Conservation (phyloP, 2,797 vertebrate genomes). For the Ateles fusciceps region DNA sequence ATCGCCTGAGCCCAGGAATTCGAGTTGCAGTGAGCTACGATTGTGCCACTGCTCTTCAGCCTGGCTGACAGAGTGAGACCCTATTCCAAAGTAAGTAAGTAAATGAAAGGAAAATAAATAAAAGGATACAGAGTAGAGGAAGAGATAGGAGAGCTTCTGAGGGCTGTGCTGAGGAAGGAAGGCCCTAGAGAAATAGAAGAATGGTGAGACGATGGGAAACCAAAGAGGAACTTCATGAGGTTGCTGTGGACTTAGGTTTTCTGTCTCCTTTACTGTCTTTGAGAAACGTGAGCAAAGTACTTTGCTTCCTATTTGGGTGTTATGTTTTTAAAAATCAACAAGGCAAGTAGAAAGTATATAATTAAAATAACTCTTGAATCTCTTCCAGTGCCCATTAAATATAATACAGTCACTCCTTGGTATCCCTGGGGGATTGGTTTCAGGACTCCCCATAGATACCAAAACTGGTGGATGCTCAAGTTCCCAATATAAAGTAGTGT, state of each 20-base stretch:
- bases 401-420: background rate
- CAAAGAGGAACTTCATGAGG: no score
- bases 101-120: no score
- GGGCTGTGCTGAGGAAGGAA: background rate
- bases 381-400: background rate
- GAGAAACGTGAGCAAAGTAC: background rate
- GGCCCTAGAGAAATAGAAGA: no score
- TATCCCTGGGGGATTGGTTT: background rate
- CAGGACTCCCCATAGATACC: background rate
- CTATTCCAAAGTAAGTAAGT: no score
- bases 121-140: background rate
- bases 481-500: background rate
- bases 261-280: background rate
- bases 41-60: no score
- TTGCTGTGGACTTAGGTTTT: background rate
- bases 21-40: no score
- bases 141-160: background rate
- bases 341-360: background rate
- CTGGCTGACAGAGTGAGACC: no score
- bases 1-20: no score
- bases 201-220: no score
- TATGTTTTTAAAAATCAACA: background rate
- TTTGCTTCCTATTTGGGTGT: background rate
- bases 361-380: background rate
- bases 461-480: background rate